Conservation (phyloP, 2,888 invertebrate species). For the Herminia tarsipennalis region DNA sequence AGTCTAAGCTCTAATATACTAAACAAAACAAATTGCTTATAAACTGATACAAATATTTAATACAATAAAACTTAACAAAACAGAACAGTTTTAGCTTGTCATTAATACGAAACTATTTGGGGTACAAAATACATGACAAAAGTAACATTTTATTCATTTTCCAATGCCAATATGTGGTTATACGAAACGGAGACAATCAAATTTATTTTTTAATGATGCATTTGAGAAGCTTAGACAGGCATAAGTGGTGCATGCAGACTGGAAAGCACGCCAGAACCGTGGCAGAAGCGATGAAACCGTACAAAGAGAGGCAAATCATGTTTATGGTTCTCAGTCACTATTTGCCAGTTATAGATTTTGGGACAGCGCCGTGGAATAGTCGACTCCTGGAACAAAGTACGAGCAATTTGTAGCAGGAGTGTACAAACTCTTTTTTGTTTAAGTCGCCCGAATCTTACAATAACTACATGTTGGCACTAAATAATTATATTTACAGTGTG, state of each 20-base stretch:
- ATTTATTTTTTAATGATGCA: slow-evolving; percentile 56
- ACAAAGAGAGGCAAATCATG: slow-evolving; percentile 64
- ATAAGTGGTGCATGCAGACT: slow-evolving; percentile 63
- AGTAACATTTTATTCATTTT: background rate
- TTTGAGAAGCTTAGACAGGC: slow-evolving; percentile 58
- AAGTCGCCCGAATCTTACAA: too few relatives aligned
- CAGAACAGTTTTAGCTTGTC: slow-evolving; percentile 16
- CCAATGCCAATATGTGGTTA: slow-evolving; percentile 54
- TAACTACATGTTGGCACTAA: too few relatives aligned
- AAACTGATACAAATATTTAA: slow-evolving; percentile 28
- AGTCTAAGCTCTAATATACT: background rate
- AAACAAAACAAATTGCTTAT: slow-evolving; percentile 1
- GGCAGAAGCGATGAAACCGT: slow-evolving; percentile 51
- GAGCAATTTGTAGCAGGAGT: slow-evolving; percentile 5
- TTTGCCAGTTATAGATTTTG: slow-evolving; percentile 19
- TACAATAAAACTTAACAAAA: slow-evolving; percentile 32
- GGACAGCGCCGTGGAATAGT: slow-evolving; percentile 3
- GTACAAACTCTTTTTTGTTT: too few relatives aligned
- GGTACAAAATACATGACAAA: slow-evolving; percentile 1
- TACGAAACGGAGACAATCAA: slow-evolving; percentile 62
- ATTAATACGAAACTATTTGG: too few relatives aligned
- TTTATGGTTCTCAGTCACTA: slow-evolving; percentile 16
- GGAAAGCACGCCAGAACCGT: slow-evolving; percentile 54
- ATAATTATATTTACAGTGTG: too few relatives aligned
- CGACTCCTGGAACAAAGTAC: slow-evolving; percentile 12